Evolutionary conservation across 2,888 invertebrate genomes (phyloP), one percentile per base, ranked within the genome.

Genomic region (Xanthia togata): DNA sequence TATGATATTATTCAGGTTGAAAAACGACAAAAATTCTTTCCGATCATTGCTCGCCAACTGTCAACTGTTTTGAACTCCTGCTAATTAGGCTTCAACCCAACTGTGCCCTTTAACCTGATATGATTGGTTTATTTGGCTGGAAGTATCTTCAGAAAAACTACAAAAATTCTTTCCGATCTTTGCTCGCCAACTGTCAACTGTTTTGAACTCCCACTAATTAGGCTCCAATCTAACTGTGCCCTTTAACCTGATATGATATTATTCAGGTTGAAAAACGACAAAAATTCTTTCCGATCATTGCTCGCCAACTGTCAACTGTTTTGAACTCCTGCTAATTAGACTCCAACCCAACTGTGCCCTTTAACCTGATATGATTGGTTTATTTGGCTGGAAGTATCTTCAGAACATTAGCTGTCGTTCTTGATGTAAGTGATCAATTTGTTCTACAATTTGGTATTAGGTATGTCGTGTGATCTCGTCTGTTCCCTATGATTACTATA

Each of bases 111-210:
- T 77, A 64, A 60, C 78, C 63, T 73, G 35, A n/a, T 50, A 17
- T 62, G 73, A 83, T 81, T 81, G 60, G 38, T 57, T 78, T 65
- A 82, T 78, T 82, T 62, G 38, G n/a, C 50, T 78, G 44, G 44
- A 20, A 65, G 83, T 78, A 78, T 62, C 50, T 63, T 63, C 53
- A 35, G 57, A 38, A 78, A n/a, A n/a, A n/a, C n/a, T n/a, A n/a
- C n/a, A n/a, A n/a, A n/a, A n/a, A n/a, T n/a, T n/a, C n/a, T n/a
- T n/a, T n/a, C n/a, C n/a, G n/a, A n/a, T n/a, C n/a, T n/a, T n/a
- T n/a, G n/a, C n/a, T n/a, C n/a, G n/a, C n/a, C n/a, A n/a, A n/a
- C n/a, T n/a, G n/a, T n/a, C n/a, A n/a, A n/a, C n/a, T n/a, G n/a
- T n/a, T n/a, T n/a, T n/a, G n/a, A n/a, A n/a, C n/a, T n/a, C n/a